phyloP scores from a whole-genome alignment of 2,888 invertebrate genomes.

The Tetrapedia diversipes region DNA sequence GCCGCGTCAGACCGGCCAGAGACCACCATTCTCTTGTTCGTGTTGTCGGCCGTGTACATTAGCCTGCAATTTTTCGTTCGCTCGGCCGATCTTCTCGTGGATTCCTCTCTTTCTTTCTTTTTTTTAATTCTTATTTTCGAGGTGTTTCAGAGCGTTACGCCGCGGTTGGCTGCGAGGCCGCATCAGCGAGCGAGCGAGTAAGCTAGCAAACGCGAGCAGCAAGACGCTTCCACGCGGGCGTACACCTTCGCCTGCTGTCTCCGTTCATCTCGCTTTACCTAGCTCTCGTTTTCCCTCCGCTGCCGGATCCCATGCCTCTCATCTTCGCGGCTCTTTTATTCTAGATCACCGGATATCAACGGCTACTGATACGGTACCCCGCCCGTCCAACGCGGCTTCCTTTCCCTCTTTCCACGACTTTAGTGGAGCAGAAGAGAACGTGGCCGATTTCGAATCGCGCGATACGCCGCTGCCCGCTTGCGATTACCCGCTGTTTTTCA shows the following conservation, averaged over 20 bases:
- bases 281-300: background rate
- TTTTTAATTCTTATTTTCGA: constrained; percentile 69
- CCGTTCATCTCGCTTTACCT: background rate
- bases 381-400: constrained; percentile 35
- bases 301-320: constrained; percentile 4
- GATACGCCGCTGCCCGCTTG: constrained; percentile 30
- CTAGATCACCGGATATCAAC: constrained; percentile 52
- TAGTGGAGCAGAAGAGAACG: constrained; percentile 74
- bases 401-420: constrained; percentile 65
- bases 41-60: constrained; percentile 62
- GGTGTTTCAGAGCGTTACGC: constrained; percentile 80
- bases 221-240: background rate
- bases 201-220: background rate
- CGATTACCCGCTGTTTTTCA: constrained; percentile 1
- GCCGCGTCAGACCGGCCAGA: constrained; percentile 36
- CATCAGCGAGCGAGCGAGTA: constrained; percentile 10
- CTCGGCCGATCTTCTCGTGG: constrained; percentile 50
- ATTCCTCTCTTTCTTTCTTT: constrained; percentile 51
- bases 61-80: constrained; percentile 70
- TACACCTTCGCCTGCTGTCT: background rate
- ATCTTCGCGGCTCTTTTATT: constrained; percentile 41
- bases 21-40: constrained; percentile 59
- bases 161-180: constrained; percentile 57
- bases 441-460: constrained; percentile 63
- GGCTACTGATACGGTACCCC: background rate